Evolutionary conservation across 2,113 vertebrate species (phyloP).

Genomic region (Sapajus apella): DNA sequence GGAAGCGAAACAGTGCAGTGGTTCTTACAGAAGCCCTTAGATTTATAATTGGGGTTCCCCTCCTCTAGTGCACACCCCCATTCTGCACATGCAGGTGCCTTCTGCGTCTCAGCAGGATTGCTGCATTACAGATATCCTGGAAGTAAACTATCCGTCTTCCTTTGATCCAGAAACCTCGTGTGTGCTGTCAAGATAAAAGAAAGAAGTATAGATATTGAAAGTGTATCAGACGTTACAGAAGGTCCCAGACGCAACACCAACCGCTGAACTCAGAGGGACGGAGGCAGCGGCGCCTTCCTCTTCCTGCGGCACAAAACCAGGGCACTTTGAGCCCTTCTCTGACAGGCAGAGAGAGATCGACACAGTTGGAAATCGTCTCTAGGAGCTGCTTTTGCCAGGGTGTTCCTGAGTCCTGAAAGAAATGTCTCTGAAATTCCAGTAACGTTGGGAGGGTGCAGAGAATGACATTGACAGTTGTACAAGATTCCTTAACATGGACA

Average conservation of each 20-base stretch:
- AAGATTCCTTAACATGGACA: background rate
- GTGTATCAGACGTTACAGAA: fast-evolving
- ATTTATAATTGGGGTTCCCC: fast-evolving
- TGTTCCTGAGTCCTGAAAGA: background rate
- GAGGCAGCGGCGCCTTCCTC: too few relatives aligned
- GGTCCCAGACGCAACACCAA: background rate
- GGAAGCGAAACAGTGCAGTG: fast-evolving
- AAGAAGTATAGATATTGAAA: fast-evolving
- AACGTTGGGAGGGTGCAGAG: background rate
- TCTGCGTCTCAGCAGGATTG: background rate
- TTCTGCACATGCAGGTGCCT: too few relatives aligned
- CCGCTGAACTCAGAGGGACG: fast-evolving
- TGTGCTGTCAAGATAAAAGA: background rate
- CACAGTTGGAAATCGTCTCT: fast-evolving
- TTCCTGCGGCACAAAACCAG: fast-evolving
- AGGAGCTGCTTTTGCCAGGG: background rate
- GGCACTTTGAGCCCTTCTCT: background rate
- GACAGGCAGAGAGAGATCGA: fast-evolving
- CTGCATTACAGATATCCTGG: fast-evolving
- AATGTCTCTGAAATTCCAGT: too few relatives aligned
- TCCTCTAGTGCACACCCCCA: background rate
- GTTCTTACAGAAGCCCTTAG: background rate
- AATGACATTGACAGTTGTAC: fast-evolving
- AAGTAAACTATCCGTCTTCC: fast-evolving
- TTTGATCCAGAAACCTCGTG: fast-evolving